Evolutionary conservation across 2,888 invertebrate species (phyloP).

Genomic region (Acrobasis suavella): DNA sequence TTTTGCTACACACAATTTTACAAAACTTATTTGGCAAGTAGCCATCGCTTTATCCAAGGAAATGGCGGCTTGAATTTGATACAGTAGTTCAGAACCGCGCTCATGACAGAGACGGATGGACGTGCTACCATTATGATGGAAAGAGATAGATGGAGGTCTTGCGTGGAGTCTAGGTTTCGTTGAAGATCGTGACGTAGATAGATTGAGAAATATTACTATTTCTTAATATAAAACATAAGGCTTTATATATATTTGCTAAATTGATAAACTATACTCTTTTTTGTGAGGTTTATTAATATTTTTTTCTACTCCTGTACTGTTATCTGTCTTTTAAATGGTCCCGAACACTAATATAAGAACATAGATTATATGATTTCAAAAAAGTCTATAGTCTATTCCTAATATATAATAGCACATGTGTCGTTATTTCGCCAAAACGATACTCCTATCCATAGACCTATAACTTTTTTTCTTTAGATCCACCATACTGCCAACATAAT

Average conservation of each 20-base stretch:
- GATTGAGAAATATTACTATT: neutral
- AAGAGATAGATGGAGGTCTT: constrained; percentile 40
- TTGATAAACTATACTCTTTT: too few species aligned
- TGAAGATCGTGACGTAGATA: neutral
- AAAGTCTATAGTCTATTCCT: too few species aligned
- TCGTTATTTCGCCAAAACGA: too few species aligned
- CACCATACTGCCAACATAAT: too few species aligned
- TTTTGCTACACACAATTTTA: neutral
- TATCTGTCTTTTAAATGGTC: too few species aligned
- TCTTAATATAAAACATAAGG: neutral
- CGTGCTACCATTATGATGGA: constrained; percentile 46
- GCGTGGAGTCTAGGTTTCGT: neutral
- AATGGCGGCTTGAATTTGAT: constrained; percentile 15
- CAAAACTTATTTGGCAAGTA: constrained; percentile 7
- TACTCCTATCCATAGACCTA: too few species aligned
- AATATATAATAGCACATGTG: too few species aligned
- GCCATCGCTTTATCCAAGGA: constrained; percentile 5
- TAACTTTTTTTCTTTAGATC: too few species aligned
- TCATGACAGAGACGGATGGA: constrained; percentile 50
- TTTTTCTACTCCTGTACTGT: too few species aligned
- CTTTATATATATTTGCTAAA: neutral
- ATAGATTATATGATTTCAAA: too few species aligned
- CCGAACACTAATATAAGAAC: too few species aligned
- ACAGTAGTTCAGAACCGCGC: constrained; percentile 9
- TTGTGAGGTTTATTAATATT: too few species aligned